These are phyloP conservation scores for Amaurobius ferox DNA, from an alignment of 2,888 invertebrate genomes.

Conservation along the genomic window DNA sequence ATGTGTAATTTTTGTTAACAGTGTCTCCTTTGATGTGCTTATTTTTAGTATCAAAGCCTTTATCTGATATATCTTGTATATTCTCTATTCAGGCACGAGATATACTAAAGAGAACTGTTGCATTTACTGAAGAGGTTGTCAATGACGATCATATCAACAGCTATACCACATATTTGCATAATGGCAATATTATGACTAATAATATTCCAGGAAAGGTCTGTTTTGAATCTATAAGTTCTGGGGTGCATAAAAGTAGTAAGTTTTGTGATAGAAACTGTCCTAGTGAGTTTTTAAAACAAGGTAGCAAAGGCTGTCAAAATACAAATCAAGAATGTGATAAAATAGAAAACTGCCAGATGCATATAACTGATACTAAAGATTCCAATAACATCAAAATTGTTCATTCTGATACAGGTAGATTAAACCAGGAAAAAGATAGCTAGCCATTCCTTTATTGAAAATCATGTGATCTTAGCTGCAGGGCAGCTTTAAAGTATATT, in stretches of 20 bases:
- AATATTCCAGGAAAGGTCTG: not conserved
- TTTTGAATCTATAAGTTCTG: not conserved
- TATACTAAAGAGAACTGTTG: constrained; percentile 73
- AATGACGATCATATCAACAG: constrained; percentile 32
- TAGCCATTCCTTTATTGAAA: not conserved
- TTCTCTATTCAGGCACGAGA: constrained; percentile 68
- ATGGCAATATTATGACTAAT: not conserved
- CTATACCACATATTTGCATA: not conserved
- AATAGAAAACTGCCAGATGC: not conserved
- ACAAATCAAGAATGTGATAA: not conserved
- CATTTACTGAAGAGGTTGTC: constrained; percentile 55
- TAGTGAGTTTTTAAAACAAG: not conserved
- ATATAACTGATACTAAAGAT: not conserved
- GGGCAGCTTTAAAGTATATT: too few relatives aligned
- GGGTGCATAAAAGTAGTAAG: not conserved
- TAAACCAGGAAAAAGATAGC: not conserved
- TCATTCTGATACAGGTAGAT: not conserved
- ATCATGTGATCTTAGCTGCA: too few relatives aligned
- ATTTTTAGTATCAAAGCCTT: not conserved
- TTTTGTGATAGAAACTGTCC: not conserved
- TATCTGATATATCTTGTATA: not conserved
- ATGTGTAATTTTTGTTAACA: too few relatives aligned
- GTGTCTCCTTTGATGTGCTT: not conserved
- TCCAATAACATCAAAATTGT: not conserved
- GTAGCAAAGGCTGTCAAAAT: not conserved